Base-by-base conservation (phyloP, 2,888 invertebrate species). In the Lycocerus yunnanus region DNA sequence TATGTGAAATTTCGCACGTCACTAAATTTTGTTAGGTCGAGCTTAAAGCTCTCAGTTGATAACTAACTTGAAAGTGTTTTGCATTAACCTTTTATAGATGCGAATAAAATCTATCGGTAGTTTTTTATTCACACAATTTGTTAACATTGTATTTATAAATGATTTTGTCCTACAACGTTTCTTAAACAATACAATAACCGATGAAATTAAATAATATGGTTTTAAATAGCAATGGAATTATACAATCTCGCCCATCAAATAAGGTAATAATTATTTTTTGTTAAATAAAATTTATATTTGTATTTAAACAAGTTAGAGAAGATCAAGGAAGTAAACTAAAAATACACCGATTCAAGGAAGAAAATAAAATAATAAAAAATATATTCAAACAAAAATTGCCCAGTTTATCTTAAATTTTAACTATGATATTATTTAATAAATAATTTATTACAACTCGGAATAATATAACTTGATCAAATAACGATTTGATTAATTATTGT, bases 1-100 rank as follows among this genome's bases (percentile, higher is more conserved):
- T 58, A 61, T 75, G 15, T 20, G 20, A 18, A 60, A 76, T 74
- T 78, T 78, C 43, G 77, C 75, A 76, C 78, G 76, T 74, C 77
- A 73, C 71, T 74, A 61, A 18, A 63, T 69, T 60, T 63, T 65
- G 68, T 68, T 68, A 65, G 72, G 71, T 71, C 27, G 71, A 69
- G 72, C 69, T 72, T 75, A 27, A 43, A 16, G 67, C 61, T 20
- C 20, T 63, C 61, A 63, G 61, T 63, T 63, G 18, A 14, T 63
- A n/a, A 63, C 18, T 63, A 63, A 63, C 61, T 63, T 63, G 20
- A 20, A 16, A 63, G 18, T 63, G 61, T 20, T 18, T 63, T 63
- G 18, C 20, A 63, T 15, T 63, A 63, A 63, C 20, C 20, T 63
- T 18, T 18, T 15, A 63, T 13, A 63, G 10, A 16, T 63, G 61